Evolutionary conservation across 2,113 vertebrate species (phyloP), one percentile per base, ranked within the genome.

Genomic region (Ailurus styani): DNA sequence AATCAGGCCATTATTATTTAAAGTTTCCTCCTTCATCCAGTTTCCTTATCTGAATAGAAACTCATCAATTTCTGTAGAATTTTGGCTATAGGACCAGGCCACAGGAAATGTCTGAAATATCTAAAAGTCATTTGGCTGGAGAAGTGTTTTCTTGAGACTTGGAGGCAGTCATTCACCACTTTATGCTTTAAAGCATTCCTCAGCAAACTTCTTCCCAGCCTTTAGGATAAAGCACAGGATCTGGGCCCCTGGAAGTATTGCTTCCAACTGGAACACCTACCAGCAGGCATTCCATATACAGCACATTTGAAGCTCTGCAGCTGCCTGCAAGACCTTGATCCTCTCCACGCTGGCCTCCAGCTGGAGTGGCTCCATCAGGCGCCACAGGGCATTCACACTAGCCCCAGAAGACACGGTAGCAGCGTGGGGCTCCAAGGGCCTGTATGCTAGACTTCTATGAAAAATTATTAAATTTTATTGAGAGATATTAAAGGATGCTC

Each of bases 401-500:
- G 73, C 73, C 73, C 73, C 42, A 77, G 42, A 77, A 47, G 73
- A 77, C 27, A 31, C 18, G 73, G 73, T 27, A 47, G 42, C 4
- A 7, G 27, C 27, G 18, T 17, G 27, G 73, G 73, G 42, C 73
- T 47, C 73, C 42, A 47, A 31, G 27, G 42, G 42, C 73, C 73
- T 18, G 2, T 68, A 29, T 25, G 27, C 27, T 84, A 34, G 2
- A 52, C 13, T 84, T 75, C 18, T 52, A 88, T 68, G 77, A 91
- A 87, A 94, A 93, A 89, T 72, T 50, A 81, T 72, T 95, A 68
- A 81, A 81, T 15, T 85, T 91, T 57, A 90, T 47, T 83, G 57
- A 45, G 25, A 50, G 47, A 54, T 31, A 83, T 60, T 93, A 95
- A 90, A 79, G 52, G 12, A 47, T 70, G 29, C 18, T 34, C 14